Evolutionary conservation across 2,888 invertebrate species (phyloP).

Genomic region (Amiota communis): DNA sequence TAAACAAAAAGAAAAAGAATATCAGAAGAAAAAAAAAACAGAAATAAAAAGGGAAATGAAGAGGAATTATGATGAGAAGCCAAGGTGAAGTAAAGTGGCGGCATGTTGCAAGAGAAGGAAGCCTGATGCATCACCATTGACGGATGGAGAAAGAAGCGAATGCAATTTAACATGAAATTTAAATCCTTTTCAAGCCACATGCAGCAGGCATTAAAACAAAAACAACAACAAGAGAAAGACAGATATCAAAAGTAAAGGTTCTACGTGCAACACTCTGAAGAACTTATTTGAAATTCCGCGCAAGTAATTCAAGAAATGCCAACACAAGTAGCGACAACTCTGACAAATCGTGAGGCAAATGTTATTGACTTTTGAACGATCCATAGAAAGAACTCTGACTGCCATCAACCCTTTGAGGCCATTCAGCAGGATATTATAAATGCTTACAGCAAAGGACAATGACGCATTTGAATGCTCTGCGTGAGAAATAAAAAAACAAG

Average conservation of each 20-base stretch:
- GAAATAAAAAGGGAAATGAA: not conserved
- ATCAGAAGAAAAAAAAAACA: not conserved
- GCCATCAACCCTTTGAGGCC: slow-evolving; percentile 12
- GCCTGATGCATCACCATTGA: too few relatives aligned
- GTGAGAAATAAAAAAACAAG: slow-evolving; percentile 21
- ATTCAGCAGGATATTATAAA: not conserved
- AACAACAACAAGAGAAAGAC: not conserved
- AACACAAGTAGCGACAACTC: slow-evolving; percentile 29
- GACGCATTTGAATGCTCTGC: slow-evolving; percentile 16
- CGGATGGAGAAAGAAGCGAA: not conserved
- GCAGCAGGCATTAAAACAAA: slow-evolving; percentile 2
- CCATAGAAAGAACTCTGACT: too few relatives aligned
- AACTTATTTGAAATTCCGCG: slow-evolving; percentile 24
- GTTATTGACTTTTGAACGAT: slow-evolving; percentile 13
- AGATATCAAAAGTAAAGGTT: not conserved
- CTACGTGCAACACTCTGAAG: not conserved
- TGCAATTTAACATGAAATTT: slow-evolving; percentile 66
- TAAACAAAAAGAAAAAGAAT: not conserved
- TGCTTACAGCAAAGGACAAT: not conserved
- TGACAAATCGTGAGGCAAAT: slow-evolving; percentile 30
- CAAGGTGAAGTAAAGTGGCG: not conserved
- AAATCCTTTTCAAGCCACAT: slow-evolving; percentile 53
- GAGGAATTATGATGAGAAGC: not conserved
- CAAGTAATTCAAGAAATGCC: slow-evolving; percentile 27
- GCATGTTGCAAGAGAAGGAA: too few relatives aligned